Evolutionary conservation across 2,888 invertebrate species (phyloP), one percentile per base, ranked within the genome.

Genomic region (Metallyticus violacea): DNA sequence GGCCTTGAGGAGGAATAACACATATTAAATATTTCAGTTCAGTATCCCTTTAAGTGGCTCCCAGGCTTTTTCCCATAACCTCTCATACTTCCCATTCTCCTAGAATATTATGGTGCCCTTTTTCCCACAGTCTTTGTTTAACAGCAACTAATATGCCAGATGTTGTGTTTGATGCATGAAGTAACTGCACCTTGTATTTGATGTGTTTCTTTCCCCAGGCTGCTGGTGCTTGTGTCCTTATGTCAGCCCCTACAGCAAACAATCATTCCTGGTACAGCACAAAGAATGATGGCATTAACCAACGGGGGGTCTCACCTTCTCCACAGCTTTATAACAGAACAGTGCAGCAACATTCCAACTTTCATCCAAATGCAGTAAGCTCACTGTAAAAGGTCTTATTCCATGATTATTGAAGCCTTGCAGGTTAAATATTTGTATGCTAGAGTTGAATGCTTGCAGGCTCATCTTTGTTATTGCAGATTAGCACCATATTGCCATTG

Each of bases 251-350:
- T 22, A 25, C 83, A 76, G 77, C 78, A 28, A 85, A 81, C 84
- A 84, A 80, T 28, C 79, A 86, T 29, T 40, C 84, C n/a, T 86
- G 84, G 86, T 86, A 79, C 77, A 77, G 25, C 27, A 22, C 85
- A 30, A 85, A 85, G 79, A 85, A 79, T 30, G 78, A 79, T 79
- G 80, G 22, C n/a, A 40, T 79, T 26, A 79, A 26, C 28, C 79
- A 79, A n/a, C 80, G 26, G 25, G 85, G 80, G 27, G 26, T 78
- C 15, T 26, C 78, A 62, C 25, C 29, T 79, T 79, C 29, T 30
- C 7, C 80, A 26, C 79, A 40, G 26, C 85, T 79, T 15, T 40
- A 78, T 85, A 79, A 40, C 28, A 85, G 80, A 79, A 26, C 77
- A 22, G 22, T 22, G 26, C 80, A 28, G 27, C 85, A 79, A n/a